Base-by-base conservation (phyloP, 2,797 vertebrate species). In the Triplophysa bombifrons region DNA sequence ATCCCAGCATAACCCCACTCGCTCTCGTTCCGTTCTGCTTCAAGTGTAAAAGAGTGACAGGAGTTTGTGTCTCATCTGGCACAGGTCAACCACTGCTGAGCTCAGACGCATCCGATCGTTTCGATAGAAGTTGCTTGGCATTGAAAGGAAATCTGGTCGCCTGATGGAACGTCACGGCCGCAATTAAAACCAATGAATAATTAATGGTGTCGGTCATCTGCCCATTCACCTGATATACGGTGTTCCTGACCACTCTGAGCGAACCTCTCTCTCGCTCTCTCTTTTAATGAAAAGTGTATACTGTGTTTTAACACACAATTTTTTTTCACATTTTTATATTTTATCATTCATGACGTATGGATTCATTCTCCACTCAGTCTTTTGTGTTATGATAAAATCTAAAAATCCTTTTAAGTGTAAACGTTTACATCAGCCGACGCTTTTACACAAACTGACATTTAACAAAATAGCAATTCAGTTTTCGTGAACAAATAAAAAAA, bases 1-100 rank as follows among this genome's bases (percentile, higher is more conserved):
- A 90, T 91, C 91, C 89, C 85, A 81, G 73, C 82, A 82, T 90
- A 87, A 92, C 87, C 85, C 85, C 70, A 44, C 60, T 82, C 61
- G n/a, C 50, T 71, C 63, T 58, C 70, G 14, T 46, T 60, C 41
- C 17, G 13, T n/a, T 8, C 53, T 72, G 9, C 70, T 38, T 46
- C 34, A n/a, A 53, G 17, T 66, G 80, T 72, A 61, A 60, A 44
- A 48, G 78, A 75, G 8, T 78, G 65, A 74, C 81, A 10, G 71
- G 58, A 74, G 73, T 64, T 58, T 74, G 64, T 74, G 72, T 44
- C 58, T 17, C 25, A 20, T 58, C 61, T 38, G 4, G 10, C 44
- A 22, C 70, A 38, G 67, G 66, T 73, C 72, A 76, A 81, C 85
- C 75, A 56, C 70, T 44, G 72, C 46, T 34, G 30, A 61, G 58